These are phyloP conservation scores for Pterocles gutturalis DNA, from an alignment of 2,113 vertebrate genomes.

Conservation along the genomic window DNA sequence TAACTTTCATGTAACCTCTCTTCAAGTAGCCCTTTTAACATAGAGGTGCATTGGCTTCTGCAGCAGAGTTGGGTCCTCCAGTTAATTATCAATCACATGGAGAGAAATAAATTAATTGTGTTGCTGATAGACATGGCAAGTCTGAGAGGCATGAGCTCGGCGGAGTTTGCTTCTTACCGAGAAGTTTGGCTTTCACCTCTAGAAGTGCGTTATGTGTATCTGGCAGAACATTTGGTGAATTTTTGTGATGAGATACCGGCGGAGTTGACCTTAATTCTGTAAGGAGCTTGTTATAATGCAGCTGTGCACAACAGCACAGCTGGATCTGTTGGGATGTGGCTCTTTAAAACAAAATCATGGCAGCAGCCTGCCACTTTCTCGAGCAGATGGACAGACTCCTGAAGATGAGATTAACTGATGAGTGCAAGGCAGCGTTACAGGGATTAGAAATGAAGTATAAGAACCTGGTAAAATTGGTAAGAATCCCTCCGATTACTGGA, in stretches of 20 bases:
- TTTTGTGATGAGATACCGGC: neutral
- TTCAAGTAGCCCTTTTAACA: neutral
- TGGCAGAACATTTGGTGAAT: neutral
- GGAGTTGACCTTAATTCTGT: neutral
- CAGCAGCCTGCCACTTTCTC: neutral
- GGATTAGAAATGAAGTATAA: neutral
- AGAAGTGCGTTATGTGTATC: fast-evolving
- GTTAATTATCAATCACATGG: neutral
- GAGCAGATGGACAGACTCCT: neutral
- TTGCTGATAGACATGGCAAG: neutral
- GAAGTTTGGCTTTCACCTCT: neutral
- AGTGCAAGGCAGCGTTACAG: neutral
- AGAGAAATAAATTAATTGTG: neutral
- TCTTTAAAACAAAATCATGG: neutral
- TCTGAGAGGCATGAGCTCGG: fast-evolving
- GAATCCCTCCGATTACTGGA: neutral
- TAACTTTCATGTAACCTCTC: neutral
- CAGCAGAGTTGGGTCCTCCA: neutral
- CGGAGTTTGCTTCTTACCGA: neutral
- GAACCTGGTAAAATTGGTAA: neutral
- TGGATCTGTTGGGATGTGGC: neutral
- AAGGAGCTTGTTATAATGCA: neutral
- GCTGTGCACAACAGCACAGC: neutral
- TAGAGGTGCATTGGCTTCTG: neutral
- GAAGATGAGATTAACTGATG: neutral